Evolutionary conservation across 1,140 invertebrate genomes (phyloP), one percentile per base, ranked within the genome.

Genomic region (Telenomus remus): DNA sequence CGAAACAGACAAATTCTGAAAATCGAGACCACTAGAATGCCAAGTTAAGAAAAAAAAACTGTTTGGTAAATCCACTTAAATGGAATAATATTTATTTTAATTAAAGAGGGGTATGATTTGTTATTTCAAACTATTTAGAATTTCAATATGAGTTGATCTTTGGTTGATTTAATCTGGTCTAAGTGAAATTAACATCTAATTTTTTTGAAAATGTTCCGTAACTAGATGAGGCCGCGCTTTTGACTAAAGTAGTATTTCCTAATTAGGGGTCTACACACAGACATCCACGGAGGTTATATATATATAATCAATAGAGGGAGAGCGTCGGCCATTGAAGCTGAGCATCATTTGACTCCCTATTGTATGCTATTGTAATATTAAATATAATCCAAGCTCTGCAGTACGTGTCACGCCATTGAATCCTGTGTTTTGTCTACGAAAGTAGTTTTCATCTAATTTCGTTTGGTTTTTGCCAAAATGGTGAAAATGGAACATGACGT

Each of bases 401-500:
- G 5, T 35, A 48, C 54, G 43, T 39, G 51, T 33, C 14, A 46
- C 6, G 12, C 33, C 33, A 50, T 5, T 14, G n/a, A 35, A 13
- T 35, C 13, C 1, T 50, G 27, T 1, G 19, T 50, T n/a, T 37
- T 47, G 8, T n/a, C 5, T 15, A 13, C 19, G 35, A 7, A 10
- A 12, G 6, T 27, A 54, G 15, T 27, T 54, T 48, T 15, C 14
- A 27, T 14, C 43, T 44, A 11, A 44, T 13, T 11, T n/a, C 3
- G 37, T 39, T 72, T 63, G 12, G 11, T 4, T 42, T 13, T 39
- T 7, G 47, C 35, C 46, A 86, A 84, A 59, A 88, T 88, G 86
- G 86, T 88, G 51, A 88, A 88, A 44, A 86, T 88, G 86, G 86
- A 88, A 0, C 86, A 88, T 37, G 86, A 88, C 51, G 86, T 88